Evolutionary conservation across 2,113 vertebrate species (phyloP).

Genomic region (Asarcornis scutulata): DNA sequence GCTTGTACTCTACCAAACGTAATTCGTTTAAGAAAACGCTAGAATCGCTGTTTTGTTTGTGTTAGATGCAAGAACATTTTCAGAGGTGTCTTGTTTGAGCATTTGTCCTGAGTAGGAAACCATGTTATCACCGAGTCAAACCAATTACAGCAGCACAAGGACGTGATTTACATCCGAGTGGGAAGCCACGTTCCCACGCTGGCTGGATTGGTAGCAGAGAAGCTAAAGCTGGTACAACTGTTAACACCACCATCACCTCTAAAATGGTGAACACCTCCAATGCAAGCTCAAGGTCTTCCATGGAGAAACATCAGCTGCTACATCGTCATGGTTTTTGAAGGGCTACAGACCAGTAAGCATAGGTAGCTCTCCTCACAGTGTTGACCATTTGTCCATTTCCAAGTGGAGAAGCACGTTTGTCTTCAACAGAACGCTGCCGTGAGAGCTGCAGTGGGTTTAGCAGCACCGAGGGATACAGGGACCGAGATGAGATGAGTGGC

Average conservation of each 20-base stretch:
- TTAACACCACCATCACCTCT: rapidly evolving
- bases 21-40: not conserved
- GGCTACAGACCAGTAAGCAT: not conserved
- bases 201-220: not conserved
- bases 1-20: not conserved
- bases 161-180: rapidly evolving
- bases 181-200: not conserved
- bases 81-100: not conserved
- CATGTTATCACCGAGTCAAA: rapidly evolving
- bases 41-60: not conserved
- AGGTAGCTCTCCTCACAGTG: not conserved
- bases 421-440: not conserved
- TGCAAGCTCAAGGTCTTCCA: not conserved
- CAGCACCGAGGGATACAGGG: not conserved
- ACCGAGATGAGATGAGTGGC: not conserved
- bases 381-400: rapidly evolving
- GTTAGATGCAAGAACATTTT: not conserved
- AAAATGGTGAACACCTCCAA: not conserved
- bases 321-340: not conserved
- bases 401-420: rapidly evolving
- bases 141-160: not conserved
- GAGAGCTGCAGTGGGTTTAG: not conserved
- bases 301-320: not conserved
- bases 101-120: not conserved
- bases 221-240: not conserved